Evolutionary conservation across 1,140 invertebrate species (phyloP), one percentile per base, ranked within the genome.

Genomic region (Magallana ariakensis): DNA sequence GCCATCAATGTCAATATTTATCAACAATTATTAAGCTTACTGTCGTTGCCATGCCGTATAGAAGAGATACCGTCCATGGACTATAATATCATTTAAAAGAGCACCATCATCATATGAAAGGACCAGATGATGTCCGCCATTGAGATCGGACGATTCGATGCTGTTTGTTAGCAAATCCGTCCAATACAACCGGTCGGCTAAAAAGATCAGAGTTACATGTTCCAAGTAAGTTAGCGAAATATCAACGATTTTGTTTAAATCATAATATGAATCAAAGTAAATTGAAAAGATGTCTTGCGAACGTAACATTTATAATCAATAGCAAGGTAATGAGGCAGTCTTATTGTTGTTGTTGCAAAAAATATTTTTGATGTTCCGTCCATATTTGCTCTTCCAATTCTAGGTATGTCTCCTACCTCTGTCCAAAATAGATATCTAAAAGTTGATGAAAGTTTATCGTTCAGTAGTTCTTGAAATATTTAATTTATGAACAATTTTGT

Each of bases 371-470:
- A 56, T 13, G 56, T 22, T 13, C 82, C 82, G 56, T 83, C 82
- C 82, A 83, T 83, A 53, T 33, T n/a, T 58, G 82, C 82, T 33
- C 56, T 56, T 58, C 82, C 82, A n/a, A 83, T 83, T 33, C 58
- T 11, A 55, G 82, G 16, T 56, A 56, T 5, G 22, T 56, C 33
- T 11, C 82, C 82, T 58, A 33, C 22, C 46, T 83, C 82, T 22
- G 82, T 58, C 82, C 82, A 83, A 22, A 58, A 83, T 26, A 83
- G 9, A n/a, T 58, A 22, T 26, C 82, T 83, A 19, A 33, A 33
- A 33, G 33, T 33, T 33, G 33, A 33, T 3, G 33, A 33, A 33
- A n/a, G n/a, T n/a, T n/a, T n/a, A n/a, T n/a, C n/a, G n/a, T n/a
- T n/a, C n/a, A n/a, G n/a, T n/a, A n/a, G n/a, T n/a, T n/a, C n/a